phyloP scores from a whole-genome alignment of 2,888 invertebrate genomes.

The Phasia obesa region DNA sequence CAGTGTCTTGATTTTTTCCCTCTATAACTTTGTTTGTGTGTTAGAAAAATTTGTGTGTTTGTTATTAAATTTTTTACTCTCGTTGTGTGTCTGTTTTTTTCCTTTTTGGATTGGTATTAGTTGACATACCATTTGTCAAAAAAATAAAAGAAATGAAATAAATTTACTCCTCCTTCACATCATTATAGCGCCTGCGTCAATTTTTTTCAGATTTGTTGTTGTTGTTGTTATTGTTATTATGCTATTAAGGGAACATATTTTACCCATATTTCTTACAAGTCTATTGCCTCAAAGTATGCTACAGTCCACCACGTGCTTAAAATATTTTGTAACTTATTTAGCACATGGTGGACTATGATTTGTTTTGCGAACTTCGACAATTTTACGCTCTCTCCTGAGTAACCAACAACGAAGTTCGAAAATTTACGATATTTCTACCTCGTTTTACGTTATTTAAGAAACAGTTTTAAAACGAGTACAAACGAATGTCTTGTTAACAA shows the following conservation, averaged over 20 bases:
- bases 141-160: conserved; percentile 68
- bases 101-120: conserved; percentile 74
- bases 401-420: background rate
- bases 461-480: conserved; percentile 51
- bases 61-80: conserved; percentile 13
- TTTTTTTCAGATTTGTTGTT: conserved; percentile 34
- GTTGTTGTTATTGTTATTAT: conserved; percentile 28
- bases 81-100: background rate
- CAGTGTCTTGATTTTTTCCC: background rate
- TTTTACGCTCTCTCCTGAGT: background rate
- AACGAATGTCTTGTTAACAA: conserved; percentile 35
- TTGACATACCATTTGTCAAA: conserved; percentile 82
- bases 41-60: conserved; percentile 8
- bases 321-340: conserved; percentile 39
- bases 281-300: conserved; percentile 51
- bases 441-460: conserved; percentile 40
- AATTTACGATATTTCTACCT: conserved; percentile 42
- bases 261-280: conserved; percentile 36
- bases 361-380: too few species aligned
- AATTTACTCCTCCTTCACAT: conserved; percentile 79
- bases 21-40: conserved; percentile 23
- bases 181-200: conserved; percentile 76
- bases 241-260: conserved; percentile 51
- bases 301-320: conserved; percentile 78
- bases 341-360: conserved; percentile 79